phyloP scores from a whole-genome alignment of 2,113 vertebrate genomes.

The Callipepla californica region DNA sequence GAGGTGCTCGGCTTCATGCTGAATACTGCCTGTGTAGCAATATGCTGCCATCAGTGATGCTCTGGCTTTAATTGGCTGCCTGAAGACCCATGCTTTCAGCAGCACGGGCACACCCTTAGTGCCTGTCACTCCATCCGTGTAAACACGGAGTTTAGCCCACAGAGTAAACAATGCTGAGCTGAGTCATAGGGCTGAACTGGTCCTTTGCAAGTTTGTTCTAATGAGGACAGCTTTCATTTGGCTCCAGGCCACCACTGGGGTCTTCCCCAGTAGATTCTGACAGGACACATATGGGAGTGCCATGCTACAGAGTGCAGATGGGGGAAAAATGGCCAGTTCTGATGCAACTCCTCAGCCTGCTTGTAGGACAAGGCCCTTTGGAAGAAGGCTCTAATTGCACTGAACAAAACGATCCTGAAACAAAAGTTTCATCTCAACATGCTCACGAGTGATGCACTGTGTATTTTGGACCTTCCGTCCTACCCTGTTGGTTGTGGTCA shows the following conservation, averaged over 20 bases:
- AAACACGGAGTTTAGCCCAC: not conserved
- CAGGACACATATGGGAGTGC: not conserved
- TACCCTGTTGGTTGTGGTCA: not conserved
- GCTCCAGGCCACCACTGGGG: too few species aligned
- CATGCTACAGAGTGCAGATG: not conserved
- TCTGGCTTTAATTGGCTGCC: not conserved
- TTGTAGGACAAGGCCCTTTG: not conserved
- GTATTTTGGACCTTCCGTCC: not conserved
- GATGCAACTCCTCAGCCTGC: not conserved
- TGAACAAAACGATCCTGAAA: not conserved
- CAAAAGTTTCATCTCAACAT: rapidly evolving
- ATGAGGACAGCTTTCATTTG: rapidly evolving
- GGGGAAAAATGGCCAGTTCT: not conserved
- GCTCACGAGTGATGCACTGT: rapidly evolving
- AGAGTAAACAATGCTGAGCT: not conserved
- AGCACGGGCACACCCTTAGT: not conserved
- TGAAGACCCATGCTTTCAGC: not conserved
- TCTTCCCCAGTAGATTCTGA: not conserved
- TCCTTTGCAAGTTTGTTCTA: not conserved
- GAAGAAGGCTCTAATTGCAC: not conserved
- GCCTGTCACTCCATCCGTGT: not conserved
- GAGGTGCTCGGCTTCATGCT: not conserved
- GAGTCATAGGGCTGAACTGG: not conserved
- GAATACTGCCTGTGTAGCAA: rapidly evolving
- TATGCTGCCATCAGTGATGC: rapidly evolving